Percentiles rank a stretch among this genome's conserved stretches.
Evolutionary conservation across 2,113 vertebrate genomes (phyloP).

Genomic region (Gopherus evgoodei): DNA sequence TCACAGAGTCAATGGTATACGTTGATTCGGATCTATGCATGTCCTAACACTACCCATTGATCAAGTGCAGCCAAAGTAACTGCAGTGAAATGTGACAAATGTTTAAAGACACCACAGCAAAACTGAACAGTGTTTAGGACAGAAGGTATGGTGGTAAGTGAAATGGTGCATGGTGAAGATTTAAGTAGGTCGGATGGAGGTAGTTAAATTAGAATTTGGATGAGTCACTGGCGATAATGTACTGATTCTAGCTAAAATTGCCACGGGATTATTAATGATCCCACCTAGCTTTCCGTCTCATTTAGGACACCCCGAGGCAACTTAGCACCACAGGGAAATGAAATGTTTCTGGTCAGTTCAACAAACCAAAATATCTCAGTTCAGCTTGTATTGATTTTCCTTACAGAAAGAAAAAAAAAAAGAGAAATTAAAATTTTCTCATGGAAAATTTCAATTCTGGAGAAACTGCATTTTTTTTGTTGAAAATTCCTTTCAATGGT

Average conservation of each 20-base stretch:
- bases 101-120: background rate
- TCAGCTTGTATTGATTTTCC: background rate
- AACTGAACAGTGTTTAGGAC: background rate
- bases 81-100: background rate
- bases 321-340: background rate
- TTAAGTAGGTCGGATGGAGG: background rate
- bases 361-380: background rate
- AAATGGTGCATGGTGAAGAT: background rate
- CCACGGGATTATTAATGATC: background rate
- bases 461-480: background rate
- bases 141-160: background rate
- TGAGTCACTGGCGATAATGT: background rate
- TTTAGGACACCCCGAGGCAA: background rate
- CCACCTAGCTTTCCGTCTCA: background rate
- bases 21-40: background rate
- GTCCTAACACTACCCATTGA: background rate
- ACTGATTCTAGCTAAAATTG: background rate
- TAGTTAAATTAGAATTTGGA: background rate
- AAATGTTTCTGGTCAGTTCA: background rate
- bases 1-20: rapidly evolving
- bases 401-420: background rate
- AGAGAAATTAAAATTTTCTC: background rate
- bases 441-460: background rate
- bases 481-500: background rate
- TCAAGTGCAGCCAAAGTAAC: background rate